phyloP scores from a whole-genome alignment of 2,113 vertebrate species.

The Onychostruthus taczanowskii region DNA sequence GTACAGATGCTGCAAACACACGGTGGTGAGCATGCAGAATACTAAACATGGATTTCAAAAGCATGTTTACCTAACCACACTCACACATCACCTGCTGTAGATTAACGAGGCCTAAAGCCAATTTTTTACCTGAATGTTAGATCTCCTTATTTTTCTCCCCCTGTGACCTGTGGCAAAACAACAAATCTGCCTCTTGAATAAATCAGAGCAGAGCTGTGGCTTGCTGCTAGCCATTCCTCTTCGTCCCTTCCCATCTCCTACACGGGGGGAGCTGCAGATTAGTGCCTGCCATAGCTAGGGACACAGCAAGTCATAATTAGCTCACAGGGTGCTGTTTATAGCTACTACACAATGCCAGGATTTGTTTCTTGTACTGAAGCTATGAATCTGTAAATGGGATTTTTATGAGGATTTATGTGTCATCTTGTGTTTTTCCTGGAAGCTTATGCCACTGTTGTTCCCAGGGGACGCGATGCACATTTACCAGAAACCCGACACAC shows the following conservation, averaged over 20 bases:
- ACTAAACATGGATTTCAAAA: slow-evolving; percentile 37
- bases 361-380: slow-evolving; percentile 57
- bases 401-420: slow-evolving; percentile 64
- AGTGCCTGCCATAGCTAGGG: slow-evolving; percentile 11
- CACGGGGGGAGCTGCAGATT: background rate
- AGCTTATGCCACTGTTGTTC: slow-evolving; percentile 39
- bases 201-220: background rate
- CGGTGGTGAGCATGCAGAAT: slow-evolving; percentile 16
- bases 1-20: slow-evolving; percentile 33
- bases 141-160: background rate
- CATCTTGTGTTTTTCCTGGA: slow-evolving; percentile 63
- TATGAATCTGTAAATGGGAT: slow-evolving; percentile 63
- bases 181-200: slow-evolving; percentile 6
- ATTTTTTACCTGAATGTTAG: background rate
- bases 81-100: background rate
- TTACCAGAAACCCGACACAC: slow-evolving; percentile 34
- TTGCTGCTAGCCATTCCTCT: background rate
- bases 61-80: slow-evolving; percentile 20
- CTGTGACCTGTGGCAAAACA: background rate
- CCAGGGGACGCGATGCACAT: background rate
- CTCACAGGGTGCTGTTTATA: slow-evolving; percentile 57
- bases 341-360: slow-evolving; percentile 45
- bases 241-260: background rate
- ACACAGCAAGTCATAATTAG: slow-evolving; percentile 56
- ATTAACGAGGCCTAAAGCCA: slow-evolving; percentile 22